These are phyloP conservation scores for Hypselothyrea guttata DNA, from an alignment of 2,888 invertebrate species.

Conservation along the genomic window DNA sequence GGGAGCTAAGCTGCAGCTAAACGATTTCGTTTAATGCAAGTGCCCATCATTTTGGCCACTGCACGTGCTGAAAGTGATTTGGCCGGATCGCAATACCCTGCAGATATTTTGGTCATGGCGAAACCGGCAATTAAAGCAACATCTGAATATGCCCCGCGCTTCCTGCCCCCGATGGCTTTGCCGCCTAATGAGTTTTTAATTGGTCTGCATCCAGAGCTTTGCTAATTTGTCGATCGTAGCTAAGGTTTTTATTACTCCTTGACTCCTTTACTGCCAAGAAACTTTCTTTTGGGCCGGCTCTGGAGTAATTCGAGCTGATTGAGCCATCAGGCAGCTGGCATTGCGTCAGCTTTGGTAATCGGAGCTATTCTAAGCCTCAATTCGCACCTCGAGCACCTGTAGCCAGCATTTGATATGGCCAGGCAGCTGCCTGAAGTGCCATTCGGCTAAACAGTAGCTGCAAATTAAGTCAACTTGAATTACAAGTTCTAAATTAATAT, in stretches of 20 bases:
- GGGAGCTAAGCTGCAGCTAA: constrained; percentile 46
- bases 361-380: constrained; percentile 61
- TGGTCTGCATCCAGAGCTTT: constrained; percentile 43
- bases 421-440: constrained; percentile 21
- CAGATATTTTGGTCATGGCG: constrained; percentile 67
- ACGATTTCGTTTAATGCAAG: constrained; percentile 75
- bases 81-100: constrained; percentile 36
- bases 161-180: not conserved
- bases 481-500: constrained; percentile 22
- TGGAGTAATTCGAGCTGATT: constrained; percentile 60
- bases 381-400: constrained; percentile 53
- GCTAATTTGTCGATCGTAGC: constrained; percentile 54
- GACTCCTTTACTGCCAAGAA: constrained; percentile 18
- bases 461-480: constrained; percentile 27
- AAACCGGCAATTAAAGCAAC: constrained; percentile 66
- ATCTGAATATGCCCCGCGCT: constrained; percentile 30
- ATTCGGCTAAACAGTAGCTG: constrained; percentile 18
- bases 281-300: constrained; percentile 27
- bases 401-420: not conserved
- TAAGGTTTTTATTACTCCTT: constrained; percentile 18
- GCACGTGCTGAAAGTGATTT: constrained; percentile 72
- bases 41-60: constrained; percentile 70
- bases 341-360: constrained; percentile 36
- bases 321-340: constrained; percentile 64
- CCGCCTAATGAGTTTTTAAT: constrained; percentile 71